These are phyloP conservation scores for Amphipoea oculea DNA, from an alignment of 2,888 invertebrate species.

Conservation along the genomic window DNA sequence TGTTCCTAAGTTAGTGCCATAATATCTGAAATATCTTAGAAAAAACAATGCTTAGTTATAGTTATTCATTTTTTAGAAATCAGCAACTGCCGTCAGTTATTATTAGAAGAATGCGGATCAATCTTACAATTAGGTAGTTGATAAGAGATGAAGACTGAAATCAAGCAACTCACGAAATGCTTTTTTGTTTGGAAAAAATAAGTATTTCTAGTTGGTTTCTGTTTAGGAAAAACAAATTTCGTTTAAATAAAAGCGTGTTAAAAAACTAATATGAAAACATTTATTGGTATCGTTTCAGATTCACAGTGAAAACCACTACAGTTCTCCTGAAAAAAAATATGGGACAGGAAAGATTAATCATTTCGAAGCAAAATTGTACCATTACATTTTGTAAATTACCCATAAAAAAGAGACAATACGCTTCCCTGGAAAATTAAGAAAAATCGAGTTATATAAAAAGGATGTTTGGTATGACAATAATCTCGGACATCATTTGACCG, in stretches of 20 bases:
- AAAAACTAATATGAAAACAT: too few species aligned
- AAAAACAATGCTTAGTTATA: too few species aligned
- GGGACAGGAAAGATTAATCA: background rate
- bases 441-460: background rate
- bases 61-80: too few species aligned
- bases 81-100: too few species aligned
- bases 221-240: background rate
- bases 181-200: background rate
- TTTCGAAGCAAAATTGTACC: background rate
- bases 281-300: too few species aligned
- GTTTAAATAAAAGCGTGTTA: too few species aligned
- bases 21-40: too few species aligned
- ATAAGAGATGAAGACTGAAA: background rate
- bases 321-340: background rate
- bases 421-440: background rate
- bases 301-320: background rate
- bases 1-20: too few species aligned
- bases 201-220: background rate
- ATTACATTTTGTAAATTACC: background rate
- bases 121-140: background rate
- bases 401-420: background rate
- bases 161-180: background rate
- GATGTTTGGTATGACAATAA: too few species aligned
- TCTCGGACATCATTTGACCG: too few species aligned
- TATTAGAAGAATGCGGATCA: background rate